phyloP scores from a whole-genome alignment of 1,140 invertebrate genomes.

The Carcinoscorpius rotundicauda region DNA sequence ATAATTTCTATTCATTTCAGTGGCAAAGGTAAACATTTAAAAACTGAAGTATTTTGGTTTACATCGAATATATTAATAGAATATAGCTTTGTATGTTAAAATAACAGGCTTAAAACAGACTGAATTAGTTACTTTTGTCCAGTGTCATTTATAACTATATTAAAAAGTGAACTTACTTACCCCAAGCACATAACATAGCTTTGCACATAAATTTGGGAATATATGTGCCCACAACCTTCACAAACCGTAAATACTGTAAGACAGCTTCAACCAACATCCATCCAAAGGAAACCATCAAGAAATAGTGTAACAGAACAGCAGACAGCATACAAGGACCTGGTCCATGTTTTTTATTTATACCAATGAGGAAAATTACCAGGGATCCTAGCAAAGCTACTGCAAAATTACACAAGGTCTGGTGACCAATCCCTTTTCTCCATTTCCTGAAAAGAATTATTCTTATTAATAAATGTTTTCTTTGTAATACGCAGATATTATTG shows the following conservation, averaged over 20 bases:
- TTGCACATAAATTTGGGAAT: slow-evolving; percentile 34
- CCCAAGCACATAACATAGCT: slow-evolving; percentile 35
- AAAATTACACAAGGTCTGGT: slow-evolving; percentile 9
- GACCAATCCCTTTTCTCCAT: slow-evolving; percentile 9
- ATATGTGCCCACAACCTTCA: slow-evolving; percentile 37
- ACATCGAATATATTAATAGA: too few species aligned
- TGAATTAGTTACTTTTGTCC: too few species aligned
- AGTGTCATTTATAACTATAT: too few species aligned
- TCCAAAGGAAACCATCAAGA: slow-evolving; percentile 36
- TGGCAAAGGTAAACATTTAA: too few species aligned
- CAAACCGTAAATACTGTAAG: slow-evolving; percentile 37
- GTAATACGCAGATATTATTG: too few species aligned
- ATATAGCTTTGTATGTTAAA: too few species aligned
- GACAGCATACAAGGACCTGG: slow-evolving; percentile 27
- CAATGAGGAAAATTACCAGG: slow-evolving; percentile 8
- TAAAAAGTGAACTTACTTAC: slow-evolving; percentile 23
- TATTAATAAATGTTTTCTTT: too few species aligned
- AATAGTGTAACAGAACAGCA: slow-evolving; percentile 36
- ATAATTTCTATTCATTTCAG: too few species aligned
- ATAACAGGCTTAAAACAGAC: too few species aligned
- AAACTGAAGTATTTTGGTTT: too few species aligned
- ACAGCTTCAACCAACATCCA: slow-evolving; percentile 41
- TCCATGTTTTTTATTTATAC: not conserved
- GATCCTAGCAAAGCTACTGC: slow-evolving; percentile 4
- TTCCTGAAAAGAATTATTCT: slow-evolving; percentile 5